Base-by-base conservation (phyloP, 2,113 vertebrate genomes). In the Psammodynastes pulverulentus region DNA sequence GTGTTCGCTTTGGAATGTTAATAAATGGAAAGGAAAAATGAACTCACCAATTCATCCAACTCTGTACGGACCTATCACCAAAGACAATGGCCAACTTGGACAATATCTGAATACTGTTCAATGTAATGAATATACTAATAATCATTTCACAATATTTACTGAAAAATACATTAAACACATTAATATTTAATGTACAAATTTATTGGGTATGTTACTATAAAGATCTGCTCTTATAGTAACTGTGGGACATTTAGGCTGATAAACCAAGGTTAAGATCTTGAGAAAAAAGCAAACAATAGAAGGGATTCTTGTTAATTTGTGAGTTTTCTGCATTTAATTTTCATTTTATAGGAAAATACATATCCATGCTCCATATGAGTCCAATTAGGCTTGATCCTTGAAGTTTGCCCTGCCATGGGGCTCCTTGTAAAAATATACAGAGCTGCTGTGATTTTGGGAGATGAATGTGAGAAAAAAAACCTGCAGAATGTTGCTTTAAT, bases 401-500 rank as follows among this genome's bases (percentile, higher is more conserved):
- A 1, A n/a, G 19, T 0, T 23, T 26, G 9, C 8, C 23, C 0
- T 43, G 15, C 72, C 85, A 23, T 58, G n/a, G 9, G 46, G 45
- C 29, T 34, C 51, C 26, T 58, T 10, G 46, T 10, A 12, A 49
- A 52, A n/a, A 56, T 39, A 4, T 39, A 89, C 7, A 48, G 1
- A 0, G 0, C 15, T 24, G 24, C 5, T 9, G 17, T 52, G 24
- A 4, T 9, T 12, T 23, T 51, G 17, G 26, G 1, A 24, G 0
- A 0, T 1, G 8, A 24, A 52, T 9, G 34, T 0, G 1, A 8
- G 9, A 26, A 23, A 46, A 1, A 1, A 4, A 19, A 4, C 4
- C 29, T 3, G 2, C 9, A 87, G 29, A 26, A 7, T 0, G 9
- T 21, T 2, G 21, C 13, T 3, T 84, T 84, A 58, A 52, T 62